Conservation (phyloP, 37 sponge, comb jelly and placozoan genomes). For the Chondrosia reniformis region DNA sequence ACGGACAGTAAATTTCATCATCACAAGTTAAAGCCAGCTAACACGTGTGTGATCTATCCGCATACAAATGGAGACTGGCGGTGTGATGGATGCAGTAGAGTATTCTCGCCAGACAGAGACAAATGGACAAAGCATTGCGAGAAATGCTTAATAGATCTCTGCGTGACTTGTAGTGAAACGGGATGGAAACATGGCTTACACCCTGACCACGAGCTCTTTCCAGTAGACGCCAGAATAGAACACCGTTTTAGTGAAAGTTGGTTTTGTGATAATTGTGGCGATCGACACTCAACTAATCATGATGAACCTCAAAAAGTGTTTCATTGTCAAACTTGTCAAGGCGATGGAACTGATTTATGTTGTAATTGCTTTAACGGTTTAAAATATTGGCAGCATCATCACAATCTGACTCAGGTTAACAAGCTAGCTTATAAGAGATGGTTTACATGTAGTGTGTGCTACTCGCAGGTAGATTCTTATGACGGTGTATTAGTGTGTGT, state of each 20-base stretch:
- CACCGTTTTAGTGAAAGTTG: constrained; percentile 28
- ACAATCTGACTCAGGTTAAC: constrained; percentile 14
- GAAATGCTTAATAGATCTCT: constrained; percentile 40
- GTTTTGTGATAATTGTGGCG: constrained; percentile 55
- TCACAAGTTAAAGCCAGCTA: constrained; percentile 44
- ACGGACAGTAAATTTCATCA: constrained; percentile 41
- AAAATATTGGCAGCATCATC: constrained; percentile 60
- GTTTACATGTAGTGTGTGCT: constrained; percentile 29
- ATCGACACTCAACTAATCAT: not conserved
- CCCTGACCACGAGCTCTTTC: constrained; percentile 39
- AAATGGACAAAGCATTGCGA: constrained; percentile 32
- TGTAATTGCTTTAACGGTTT: constrained; percentile 37
- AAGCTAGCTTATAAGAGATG: not conserved
- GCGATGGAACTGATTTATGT: constrained; percentile 47
- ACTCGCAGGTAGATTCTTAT: not conserved
- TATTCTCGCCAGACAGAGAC: not conserved
- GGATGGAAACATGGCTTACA: constrained; percentile 46
- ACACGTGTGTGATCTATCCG: constrained; percentile 20
- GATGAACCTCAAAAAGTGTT: not conserved
- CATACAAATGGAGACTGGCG: constrained; percentile 48
- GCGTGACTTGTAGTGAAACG: constrained; percentile 33
- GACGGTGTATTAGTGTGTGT: constrained; percentile 21
- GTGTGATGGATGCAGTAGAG: constrained; percentile 55
- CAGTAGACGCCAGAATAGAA: constrained; percentile 48
- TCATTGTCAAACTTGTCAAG: constrained; percentile 23